phyloP scores from a whole-genome alignment of 35 echinoderm and acorn worm species.

The Holothuria glaberrima region DNA sequence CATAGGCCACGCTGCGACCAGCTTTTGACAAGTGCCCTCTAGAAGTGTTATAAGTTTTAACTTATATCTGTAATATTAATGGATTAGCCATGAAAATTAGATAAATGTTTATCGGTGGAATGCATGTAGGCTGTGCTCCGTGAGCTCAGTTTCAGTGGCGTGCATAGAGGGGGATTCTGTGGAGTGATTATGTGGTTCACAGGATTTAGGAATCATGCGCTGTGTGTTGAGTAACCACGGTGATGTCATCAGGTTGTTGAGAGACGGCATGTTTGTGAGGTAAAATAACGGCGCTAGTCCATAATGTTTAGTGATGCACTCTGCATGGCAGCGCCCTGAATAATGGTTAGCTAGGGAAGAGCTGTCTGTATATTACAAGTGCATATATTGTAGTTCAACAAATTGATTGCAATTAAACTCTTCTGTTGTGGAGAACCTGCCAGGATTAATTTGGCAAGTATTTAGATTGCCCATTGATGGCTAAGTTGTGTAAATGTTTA shows the following conservation, averaged over 20 bases:
- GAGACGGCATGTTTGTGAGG: not conserved
- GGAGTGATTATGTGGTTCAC: not conserved
- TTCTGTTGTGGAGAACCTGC: slow-evolving; percentile 8
- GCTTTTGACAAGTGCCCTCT: too few relatives aligned
- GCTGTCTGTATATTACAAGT: not conserved
- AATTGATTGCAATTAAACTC: not conserved
- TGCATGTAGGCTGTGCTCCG: too few relatives aligned
- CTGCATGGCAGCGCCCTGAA: not conserved
- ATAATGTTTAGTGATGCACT: not conserved
- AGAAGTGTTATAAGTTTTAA: too few relatives aligned
- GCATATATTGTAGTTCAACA: not conserved
- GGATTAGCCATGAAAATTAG: not conserved
- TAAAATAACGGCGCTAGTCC: too few relatives aligned
- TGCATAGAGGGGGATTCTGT: not conserved
- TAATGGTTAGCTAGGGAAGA: slow-evolving; percentile 6
- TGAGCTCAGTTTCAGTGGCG: not conserved
- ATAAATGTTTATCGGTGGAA: not conserved
- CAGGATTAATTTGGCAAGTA: not conserved
- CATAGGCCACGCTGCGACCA: too few relatives aligned
- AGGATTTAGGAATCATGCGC: too few relatives aligned
- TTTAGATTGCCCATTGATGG: not conserved
- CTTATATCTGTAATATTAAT: too few relatives aligned
- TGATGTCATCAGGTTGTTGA: not conserved
- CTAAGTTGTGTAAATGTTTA: not conserved
- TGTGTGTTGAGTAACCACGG: not conserved